Conservation (phyloP, 1,140 invertebrate species). For the Anadara kagoshimensis region DNA sequence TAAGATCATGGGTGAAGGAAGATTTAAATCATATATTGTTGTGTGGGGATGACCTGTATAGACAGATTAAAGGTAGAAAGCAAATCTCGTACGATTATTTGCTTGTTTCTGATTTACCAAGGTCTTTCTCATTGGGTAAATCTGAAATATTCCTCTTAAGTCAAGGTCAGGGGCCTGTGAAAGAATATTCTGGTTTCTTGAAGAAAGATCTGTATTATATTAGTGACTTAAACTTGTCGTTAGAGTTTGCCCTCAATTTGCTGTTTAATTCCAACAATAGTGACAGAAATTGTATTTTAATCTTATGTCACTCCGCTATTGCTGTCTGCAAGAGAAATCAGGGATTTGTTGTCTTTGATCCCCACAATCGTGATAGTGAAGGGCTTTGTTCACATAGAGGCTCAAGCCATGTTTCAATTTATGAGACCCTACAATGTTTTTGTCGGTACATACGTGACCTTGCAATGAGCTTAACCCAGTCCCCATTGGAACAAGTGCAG, state of each 20-base stretch:
- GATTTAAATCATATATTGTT: background rate
- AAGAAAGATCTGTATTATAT: background rate
- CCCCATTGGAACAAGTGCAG: background rate
- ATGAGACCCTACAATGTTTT: background rate
- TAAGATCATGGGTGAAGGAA: background rate
- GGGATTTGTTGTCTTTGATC: background rate
- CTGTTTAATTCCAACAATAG: background rate
- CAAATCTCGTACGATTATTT: background rate
- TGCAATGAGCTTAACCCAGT: background rate
- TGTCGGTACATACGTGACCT: background rate
- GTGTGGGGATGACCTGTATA: background rate
- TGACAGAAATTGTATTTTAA: background rate
- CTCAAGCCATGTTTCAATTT: background rate
- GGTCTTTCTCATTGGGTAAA: too few relatives aligned
- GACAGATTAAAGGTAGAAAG: background rate
- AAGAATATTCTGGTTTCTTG: background rate
- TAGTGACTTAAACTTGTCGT: background rate
- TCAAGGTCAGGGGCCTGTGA: background rate
- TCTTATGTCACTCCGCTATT: background rate
- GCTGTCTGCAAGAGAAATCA: background rate
- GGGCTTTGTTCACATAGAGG: background rate
- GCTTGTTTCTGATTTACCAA: background rate
- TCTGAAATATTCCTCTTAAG: too few relatives aligned
- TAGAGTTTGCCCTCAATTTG: background rate
- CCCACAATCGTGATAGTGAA: background rate